Conservation (phyloP, 2,113 vertebrate species). For the Pelobates fuscus region DNA sequence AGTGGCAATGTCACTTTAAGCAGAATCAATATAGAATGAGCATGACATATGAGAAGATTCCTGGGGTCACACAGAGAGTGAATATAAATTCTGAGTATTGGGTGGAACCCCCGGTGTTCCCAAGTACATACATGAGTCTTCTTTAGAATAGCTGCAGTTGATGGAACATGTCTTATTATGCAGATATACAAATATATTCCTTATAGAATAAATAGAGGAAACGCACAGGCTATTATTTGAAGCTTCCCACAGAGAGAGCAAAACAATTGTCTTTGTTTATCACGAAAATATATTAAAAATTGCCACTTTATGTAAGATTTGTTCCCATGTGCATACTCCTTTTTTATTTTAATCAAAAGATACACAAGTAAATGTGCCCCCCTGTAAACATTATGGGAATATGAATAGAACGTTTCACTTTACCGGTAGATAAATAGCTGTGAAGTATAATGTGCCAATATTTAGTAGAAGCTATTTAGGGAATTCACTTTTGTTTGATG, state of each 20-base stretch:
- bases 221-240: not conserved
- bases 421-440: constrained; percentile 20
- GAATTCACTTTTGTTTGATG: constrained; percentile 27
- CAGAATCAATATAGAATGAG: no score
- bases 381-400: constrained; percentile 3
- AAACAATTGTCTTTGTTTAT: not conserved
- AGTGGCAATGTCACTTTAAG: no score
- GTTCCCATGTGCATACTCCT: not conserved
- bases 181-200: not conserved
- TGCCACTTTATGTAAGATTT: not conserved
- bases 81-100: no score
- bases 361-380: not conserved
- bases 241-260: not conserved
- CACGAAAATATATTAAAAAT: constrained; percentile 3
- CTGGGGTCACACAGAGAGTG: no score
- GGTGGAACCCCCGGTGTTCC: no score
- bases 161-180: not conserved
- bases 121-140: not conserved
- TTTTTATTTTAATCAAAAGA: not conserved
- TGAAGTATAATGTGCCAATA: not conserved
- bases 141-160: not conserved
- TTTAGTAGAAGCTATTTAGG: constrained; percentile 23
- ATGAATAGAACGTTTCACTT: constrained; percentile 2
- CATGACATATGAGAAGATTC: no score
- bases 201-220: not conserved